These are phyloP conservation scores for Peromyscus melanophrys DNA, from an alignment of 2,797 vertebrate species.

Conservation along the genomic window DNA sequence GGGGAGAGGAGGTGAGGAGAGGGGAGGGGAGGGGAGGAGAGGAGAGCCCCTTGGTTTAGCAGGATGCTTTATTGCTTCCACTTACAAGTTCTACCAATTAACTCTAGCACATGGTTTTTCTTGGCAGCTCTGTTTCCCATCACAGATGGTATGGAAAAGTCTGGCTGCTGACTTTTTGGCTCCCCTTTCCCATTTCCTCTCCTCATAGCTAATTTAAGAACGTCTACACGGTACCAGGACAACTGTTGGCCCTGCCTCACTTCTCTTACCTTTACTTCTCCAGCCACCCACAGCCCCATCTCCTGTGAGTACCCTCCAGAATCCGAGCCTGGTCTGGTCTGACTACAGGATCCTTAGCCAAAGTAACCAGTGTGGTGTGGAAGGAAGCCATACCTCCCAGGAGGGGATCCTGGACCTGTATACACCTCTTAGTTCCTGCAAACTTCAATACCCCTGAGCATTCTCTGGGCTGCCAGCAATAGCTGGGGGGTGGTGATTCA, in stretches of 20 bases:
- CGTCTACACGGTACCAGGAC: slow-evolving; percentile 47
- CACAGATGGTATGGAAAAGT: slow-evolving; percentile 80
- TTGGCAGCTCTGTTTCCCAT: slow-evolving; percentile 73
- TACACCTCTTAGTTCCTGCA: background rate
- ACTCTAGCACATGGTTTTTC: slow-evolving; percentile 55
- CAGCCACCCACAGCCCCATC: background rate
- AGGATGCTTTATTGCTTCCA: slow-evolving; percentile 23
- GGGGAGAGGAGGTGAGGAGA: too few species aligned
- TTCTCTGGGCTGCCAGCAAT: background rate
- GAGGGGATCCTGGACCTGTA: background rate
- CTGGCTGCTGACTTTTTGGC: slow-evolving; percentile 80
- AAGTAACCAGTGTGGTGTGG: background rate
- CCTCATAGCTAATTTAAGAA: slow-evolving; percentile 80
- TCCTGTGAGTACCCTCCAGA: background rate
- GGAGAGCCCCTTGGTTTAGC: background rate
- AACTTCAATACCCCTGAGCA: background rate
- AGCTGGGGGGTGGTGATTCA: background rate
- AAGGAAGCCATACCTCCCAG: background rate
- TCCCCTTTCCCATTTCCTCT: slow-evolving; percentile 71
- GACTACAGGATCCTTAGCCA: background rate
- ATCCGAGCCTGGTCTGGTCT: background rate
- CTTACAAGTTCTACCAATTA: slow-evolving; percentile 70
- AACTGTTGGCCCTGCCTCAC: background rate
- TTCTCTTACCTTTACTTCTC: slow-evolving; percentile 43
- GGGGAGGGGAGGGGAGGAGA: too few species aligned